Conservation (phyloP, 2,888 invertebrate genomes). For the Diaphora mendica region DNA sequence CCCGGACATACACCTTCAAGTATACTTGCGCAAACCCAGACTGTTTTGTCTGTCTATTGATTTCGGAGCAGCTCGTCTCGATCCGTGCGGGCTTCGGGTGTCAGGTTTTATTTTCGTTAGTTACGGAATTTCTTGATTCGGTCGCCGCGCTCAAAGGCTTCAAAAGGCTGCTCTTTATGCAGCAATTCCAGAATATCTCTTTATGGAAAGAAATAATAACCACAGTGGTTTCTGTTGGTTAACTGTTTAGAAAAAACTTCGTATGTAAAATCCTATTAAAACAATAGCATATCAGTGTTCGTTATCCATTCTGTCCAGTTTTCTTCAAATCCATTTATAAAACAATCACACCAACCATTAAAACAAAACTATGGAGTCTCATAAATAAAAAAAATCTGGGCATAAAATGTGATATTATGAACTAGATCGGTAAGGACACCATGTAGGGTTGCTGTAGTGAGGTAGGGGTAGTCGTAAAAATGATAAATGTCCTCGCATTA, state of each 20-base stretch:
- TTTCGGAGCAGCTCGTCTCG: too few species aligned
- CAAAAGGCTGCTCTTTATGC: too few species aligned
- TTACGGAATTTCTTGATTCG: too few species aligned
- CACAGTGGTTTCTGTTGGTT: not conserved
- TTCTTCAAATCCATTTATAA: not conserved
- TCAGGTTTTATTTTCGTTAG: too few species aligned
- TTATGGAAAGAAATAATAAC: too few species aligned
- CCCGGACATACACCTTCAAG: too few species aligned
- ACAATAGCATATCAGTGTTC: not conserved
- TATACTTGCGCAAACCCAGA: too few species aligned
- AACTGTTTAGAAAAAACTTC: not conserved
- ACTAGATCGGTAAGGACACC: slow-evolving; percentile 45
- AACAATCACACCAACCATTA: slow-evolving; percentile 3
- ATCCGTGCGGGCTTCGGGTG: too few species aligned
- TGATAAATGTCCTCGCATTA: slow-evolving; percentile 58
- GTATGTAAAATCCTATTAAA: too few species aligned
- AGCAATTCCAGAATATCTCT: too few species aligned
- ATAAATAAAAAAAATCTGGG: slow-evolving; percentile 26
- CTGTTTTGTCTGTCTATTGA: too few species aligned
- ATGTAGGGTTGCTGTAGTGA: slow-evolving; percentile 21
- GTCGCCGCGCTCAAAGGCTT: too few species aligned
- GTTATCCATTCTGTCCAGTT: not conserved
- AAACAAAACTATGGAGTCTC: slow-evolving; percentile 10
- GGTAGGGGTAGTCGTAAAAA: slow-evolving; percentile 50
- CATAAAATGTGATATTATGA: slow-evolving; percentile 48